Conservation (phyloP, 2,797 vertebrate genomes). For the Acropternis orthonyx region DNA sequence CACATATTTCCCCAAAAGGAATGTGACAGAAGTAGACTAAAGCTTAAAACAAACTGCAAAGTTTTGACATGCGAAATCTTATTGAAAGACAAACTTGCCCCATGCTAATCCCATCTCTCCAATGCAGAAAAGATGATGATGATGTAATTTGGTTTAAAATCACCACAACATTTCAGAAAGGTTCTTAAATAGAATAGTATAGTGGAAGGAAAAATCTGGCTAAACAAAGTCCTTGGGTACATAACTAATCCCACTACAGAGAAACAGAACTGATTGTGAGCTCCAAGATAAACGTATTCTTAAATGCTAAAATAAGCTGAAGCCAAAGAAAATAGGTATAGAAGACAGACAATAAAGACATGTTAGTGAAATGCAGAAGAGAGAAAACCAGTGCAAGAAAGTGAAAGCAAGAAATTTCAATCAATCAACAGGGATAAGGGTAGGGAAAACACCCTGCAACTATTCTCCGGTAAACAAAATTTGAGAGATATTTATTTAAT, state of each 20-base stretch:
- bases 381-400: not conserved
- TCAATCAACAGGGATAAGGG: not conserved
- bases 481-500: not conserved
- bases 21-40: not conserved
- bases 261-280: not conserved
- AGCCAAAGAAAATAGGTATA: conserved; percentile 27
- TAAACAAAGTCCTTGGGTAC: not conserved
- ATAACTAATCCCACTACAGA: not conserved
- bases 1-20: not conserved
- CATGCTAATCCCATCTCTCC: not conserved
- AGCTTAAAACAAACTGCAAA: not conserved
- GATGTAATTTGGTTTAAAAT: not conserved
- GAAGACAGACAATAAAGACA: not conserved
- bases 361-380: not conserved
- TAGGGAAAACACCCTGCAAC: not conserved
- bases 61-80: not conserved
- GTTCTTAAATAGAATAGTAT: not conserved
- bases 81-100: not conserved
- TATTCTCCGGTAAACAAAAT: not conserved
- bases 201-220: not conserved
- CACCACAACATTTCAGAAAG: not conserved
- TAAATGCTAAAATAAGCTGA: not conserved
- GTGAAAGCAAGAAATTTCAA: not conserved
- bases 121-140: not conserved
- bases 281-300: not conserved